phyloP scores from a whole-genome alignment of 1,140 invertebrate species.

The Leptinotarsa texana region DNA sequence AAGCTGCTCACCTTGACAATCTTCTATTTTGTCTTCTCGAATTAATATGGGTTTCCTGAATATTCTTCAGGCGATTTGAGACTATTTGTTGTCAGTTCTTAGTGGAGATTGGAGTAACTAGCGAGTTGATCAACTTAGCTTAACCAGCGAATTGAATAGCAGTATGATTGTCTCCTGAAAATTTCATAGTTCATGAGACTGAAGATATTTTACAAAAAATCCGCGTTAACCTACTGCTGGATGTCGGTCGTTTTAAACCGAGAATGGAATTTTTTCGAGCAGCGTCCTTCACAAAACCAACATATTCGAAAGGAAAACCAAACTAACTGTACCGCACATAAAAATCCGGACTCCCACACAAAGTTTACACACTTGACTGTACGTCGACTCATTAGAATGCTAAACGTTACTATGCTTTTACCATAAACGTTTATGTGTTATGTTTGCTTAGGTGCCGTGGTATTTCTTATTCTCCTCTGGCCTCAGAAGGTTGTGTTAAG shows the following conservation, averaged over 20 bases:
- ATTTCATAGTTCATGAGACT: background rate
- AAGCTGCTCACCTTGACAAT: no score
- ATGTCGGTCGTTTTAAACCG: background rate
- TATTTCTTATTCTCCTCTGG: conserved; percentile 26
- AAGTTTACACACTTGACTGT: conserved; percentile 18
- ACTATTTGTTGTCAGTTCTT: no score
- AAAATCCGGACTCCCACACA: conserved; percentile 19
- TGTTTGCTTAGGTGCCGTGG: conserved; percentile 27
- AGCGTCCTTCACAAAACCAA: conserved; percentile 1
- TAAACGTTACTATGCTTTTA: conserved; percentile 26
- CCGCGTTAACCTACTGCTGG: background rate
- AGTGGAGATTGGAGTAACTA: no score
- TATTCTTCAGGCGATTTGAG: no score
- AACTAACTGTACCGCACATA: conserved; percentile 1
- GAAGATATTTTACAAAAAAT: background rate
- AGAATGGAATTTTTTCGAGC: background rate
- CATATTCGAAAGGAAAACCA: background rate
- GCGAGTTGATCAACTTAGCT: no score
- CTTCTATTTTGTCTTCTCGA: no score
- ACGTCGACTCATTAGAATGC: conserved; percentile 24
- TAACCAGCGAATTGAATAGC: no score
- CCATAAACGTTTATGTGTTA: conserved; percentile 28
- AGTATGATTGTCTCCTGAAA: no score
- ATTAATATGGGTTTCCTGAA: no score
- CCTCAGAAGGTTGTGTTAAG: conserved; percentile 15